phyloP scores from a whole-genome alignment of 2,888 invertebrate species.

The Troides aeacus region DNA sequence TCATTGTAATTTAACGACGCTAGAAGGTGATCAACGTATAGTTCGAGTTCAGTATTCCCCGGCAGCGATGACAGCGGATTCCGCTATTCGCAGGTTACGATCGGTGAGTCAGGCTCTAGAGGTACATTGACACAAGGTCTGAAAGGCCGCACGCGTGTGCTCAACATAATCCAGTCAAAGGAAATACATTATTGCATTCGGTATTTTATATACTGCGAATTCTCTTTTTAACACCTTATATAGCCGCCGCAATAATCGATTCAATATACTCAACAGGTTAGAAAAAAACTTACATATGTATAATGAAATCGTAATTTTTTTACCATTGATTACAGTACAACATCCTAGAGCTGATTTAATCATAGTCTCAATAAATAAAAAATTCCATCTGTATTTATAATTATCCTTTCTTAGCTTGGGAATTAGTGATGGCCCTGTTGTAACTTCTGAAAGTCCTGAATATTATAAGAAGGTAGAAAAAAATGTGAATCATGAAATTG shows the following conservation, averaged over 20 bases:
- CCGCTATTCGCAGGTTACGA: constrained; percentile 28
- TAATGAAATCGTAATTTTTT: background rate
- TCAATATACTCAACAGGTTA: background rate
- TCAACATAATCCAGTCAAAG: constrained; percentile 17
- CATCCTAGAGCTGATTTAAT: too few relatives aligned
- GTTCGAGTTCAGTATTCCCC: constrained; percentile 9
- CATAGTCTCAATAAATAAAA: too few relatives aligned
- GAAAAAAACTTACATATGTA: too few relatives aligned
- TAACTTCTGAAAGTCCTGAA: too few relatives aligned
- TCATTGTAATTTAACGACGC: background rate
- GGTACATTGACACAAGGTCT: constrained; percentile 55
- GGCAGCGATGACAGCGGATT: constrained; percentile 10
- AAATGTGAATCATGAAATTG: too few relatives aligned
- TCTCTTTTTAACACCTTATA: background rate
- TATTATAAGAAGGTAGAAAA: too few relatives aligned
- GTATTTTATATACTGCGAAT: background rate
- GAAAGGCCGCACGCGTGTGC: constrained; percentile 33
- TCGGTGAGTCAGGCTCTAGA: constrained; percentile 31
- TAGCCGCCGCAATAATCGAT: background rate
- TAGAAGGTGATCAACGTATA: background rate
- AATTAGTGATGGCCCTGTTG: too few relatives aligned
- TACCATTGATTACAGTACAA: too few relatives aligned
- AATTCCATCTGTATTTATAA: too few relatives aligned
- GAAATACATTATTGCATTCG: constrained; percentile 15
- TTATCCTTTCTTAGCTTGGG: too few relatives aligned